Base-by-base conservation (phyloP, 2,797 vertebrate species). In the Argya squamiceps region DNA sequence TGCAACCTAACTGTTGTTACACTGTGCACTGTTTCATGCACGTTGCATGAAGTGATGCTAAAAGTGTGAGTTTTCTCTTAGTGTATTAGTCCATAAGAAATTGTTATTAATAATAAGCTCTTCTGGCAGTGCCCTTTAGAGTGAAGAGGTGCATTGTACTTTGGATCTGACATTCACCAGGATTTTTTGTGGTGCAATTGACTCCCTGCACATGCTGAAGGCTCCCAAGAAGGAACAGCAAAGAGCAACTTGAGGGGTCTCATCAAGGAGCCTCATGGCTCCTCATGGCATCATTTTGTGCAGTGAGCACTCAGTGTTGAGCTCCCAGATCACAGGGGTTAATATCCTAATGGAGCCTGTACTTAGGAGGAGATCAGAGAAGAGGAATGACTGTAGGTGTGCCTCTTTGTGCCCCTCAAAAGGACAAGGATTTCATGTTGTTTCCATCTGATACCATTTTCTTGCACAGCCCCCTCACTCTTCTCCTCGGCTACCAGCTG, bases 21-120 rank as follows among this genome's bases (percentile, higher is more conserved):
- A 2, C 6, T 27, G 1, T 16, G 1, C 0, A 0, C 11, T 4
- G 1, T 32, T 50, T 47, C 5, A 2, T 2, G 1, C 14, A 8
- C 0, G 0, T 55, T 46, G 29, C 5, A 14, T 18, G 49, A 41
- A 22, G 50, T 41, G 27, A 11, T 43, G 27, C 15, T 39, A 4
- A 3, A 73, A 86, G 14, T 2, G 3, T 18, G 34, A 12, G 9
- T 32, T 49, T 46, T 71, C 21, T 39, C 4, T 37, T 49, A 39
- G 27, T 3, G 16, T 30, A 19, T 64, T 41, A 69, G 29, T 27
- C 30, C 8, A 6, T 32, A 79, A 69, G 41, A 60, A 73, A 17
- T 21, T 8, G 10, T 24, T 18, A 1, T 47, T 50, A 52, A 46
- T 34, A 36, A 8, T 9, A 58, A 67, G 18, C 9, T 34, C 5